Evolutionary conservation across 2,113 vertebrate genomes (phyloP).

Genomic region (Hemibagrus wyckioides): DNA sequence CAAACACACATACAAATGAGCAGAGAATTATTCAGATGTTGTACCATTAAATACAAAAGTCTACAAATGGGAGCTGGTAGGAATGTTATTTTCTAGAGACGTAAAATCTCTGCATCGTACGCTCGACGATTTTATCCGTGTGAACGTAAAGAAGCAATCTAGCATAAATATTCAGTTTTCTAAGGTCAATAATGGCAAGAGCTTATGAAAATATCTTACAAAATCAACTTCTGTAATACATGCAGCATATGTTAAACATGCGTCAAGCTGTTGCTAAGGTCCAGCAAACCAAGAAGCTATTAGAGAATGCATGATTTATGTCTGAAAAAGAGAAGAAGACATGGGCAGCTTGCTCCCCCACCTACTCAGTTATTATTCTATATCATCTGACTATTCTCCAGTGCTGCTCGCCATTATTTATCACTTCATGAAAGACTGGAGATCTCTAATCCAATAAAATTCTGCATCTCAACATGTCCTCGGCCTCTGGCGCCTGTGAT

Average conservation of each 20-base stretch:
- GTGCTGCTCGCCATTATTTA: slow-evolving; percentile 47
- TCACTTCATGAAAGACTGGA: slow-evolving; percentile 50
- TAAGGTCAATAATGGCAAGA: not conserved
- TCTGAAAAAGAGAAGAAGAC: slow-evolving; percentile 11
- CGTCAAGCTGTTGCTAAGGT: slow-evolving; percentile 11
- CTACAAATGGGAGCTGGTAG: not conserved
- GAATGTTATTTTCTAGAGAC: not conserved
- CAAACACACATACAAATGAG: slow-evolving; percentile 41
- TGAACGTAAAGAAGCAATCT: not conserved
- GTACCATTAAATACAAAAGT: not conserved
- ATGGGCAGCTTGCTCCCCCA: slow-evolving; percentile 37
- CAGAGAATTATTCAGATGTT: slow-evolving; percentile 21
- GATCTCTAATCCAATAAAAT: slow-evolving; percentile 58
- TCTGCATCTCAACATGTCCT: slow-evolving; percentile 39
- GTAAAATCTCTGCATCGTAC: not conserved
- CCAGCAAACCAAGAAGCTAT: slow-evolving; percentile 20
- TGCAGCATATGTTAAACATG: slow-evolving; percentile 22
- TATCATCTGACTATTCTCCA: slow-evolving; percentile 44
- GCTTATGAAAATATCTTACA: not conserved
- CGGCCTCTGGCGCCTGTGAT: slow-evolving; percentile 42
- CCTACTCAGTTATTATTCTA: slow-evolving; percentile 44
- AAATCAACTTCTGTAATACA: slow-evolving; percentile 13
- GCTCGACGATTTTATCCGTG: not conserved
- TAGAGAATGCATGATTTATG: slow-evolving; percentile 28
- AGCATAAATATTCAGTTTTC: not conserved